Evolutionary conservation across 2,113 vertebrate genomes (phyloP).

Genomic region (Scophthalmus maximus): DNA sequence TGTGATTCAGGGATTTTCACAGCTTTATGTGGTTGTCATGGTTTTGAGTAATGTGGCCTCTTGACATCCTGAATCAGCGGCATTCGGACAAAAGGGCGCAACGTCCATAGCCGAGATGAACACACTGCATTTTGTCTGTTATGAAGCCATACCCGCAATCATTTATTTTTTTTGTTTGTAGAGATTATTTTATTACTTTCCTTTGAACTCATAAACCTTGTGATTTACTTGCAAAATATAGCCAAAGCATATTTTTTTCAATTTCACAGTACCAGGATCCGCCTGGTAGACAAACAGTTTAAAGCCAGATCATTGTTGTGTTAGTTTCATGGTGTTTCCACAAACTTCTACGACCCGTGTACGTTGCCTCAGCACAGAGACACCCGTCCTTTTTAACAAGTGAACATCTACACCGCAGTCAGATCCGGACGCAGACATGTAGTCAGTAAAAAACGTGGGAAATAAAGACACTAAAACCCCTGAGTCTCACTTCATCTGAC

Average conservation of each 20-base stretch:
- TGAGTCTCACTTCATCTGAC: conserved; percentile 56
- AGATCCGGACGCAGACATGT: conserved; percentile 37
- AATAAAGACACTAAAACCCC: conserved; percentile 56
- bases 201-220: too few relatives aligned
- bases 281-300: too few relatives aligned
- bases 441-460: conserved; percentile 62
- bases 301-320: too few relatives aligned
- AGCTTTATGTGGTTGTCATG: conserved; percentile 62
- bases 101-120: neutral
- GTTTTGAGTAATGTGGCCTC: conserved; percentile 42
- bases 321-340: too few relatives aligned
- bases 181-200: too few relatives aligned
- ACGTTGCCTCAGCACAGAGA: too few relatives aligned
- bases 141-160: too few relatives aligned
- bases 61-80: conserved; percentile 28
- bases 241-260: too few relatives aligned
- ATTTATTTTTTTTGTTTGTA: too few relatives aligned
- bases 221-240: too few relatives aligned
- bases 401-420: neutral
- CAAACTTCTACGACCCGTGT: too few relatives aligned
- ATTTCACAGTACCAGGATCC: too few relatives aligned
- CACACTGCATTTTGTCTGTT: neutral
- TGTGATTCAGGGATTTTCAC: conserved; percentile 63
- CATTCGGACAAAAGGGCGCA: conserved; percentile 1
- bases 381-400: neutral